A percentile compares a stretch with the other conserved stretches of the same genome.
phyloP scores from a whole-genome alignment of 2,888 invertebrate genomes.

The Drosophila koepferae region DNA sequence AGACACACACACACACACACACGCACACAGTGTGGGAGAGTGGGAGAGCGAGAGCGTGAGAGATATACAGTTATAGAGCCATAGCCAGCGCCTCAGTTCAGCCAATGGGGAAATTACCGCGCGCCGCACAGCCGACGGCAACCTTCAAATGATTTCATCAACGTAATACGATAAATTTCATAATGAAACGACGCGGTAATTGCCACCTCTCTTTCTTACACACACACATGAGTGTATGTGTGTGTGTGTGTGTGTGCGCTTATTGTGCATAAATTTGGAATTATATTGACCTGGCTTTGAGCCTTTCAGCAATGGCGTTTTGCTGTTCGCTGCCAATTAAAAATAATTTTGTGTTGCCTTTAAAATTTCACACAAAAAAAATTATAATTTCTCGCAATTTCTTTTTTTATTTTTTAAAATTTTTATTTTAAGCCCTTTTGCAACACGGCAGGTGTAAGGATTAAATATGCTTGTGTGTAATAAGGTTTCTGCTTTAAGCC shows the following conservation, averaged over 20 bases:
- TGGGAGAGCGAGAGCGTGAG: neutral
- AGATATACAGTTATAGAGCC: constrained; percentile 16
- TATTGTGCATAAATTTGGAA: constrained; percentile 54
- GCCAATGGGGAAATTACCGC: constrained; percentile 74
- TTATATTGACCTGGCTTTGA: constrained; percentile 48
- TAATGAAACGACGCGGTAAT: constrained; percentile 80
- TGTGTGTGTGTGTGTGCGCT: constrained; percentile 9
- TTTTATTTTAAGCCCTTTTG: neutral
- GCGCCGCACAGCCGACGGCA: constrained; percentile 28
- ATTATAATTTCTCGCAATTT: neutral
- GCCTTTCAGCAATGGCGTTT: constrained; percentile 32
- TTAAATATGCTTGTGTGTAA: constrained; percentile 6
- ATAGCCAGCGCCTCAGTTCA: constrained; percentile 11
- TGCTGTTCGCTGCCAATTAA: constrained; percentile 38
- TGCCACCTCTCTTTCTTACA: constrained; percentile 27
- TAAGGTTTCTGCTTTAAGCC: neutral
- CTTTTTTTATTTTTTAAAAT: neutral
- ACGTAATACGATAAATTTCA: constrained; percentile 80
- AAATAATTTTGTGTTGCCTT: constrained; percentile 21
- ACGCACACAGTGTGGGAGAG: neutral
- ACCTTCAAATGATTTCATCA: constrained; percentile 78
- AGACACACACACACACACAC: constrained; percentile 19
- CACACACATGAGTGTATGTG: neutral
- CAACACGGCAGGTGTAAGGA: constrained; percentile 7
- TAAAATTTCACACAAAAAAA: neutral